Evolutionary conservation across 1,140 invertebrate species (phyloP).

Genomic region (Brachystomella parvula): DNA sequence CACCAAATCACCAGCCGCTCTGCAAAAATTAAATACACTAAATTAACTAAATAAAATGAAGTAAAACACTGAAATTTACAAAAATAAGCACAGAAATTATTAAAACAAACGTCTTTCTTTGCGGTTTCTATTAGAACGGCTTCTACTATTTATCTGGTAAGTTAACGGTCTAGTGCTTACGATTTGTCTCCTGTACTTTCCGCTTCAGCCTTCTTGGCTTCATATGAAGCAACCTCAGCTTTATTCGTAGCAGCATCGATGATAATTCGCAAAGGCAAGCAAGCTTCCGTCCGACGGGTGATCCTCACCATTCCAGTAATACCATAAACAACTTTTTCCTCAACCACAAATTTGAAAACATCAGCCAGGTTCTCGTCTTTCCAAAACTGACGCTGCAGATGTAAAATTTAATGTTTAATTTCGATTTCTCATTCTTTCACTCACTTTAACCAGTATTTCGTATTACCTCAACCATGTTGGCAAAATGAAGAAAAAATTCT

Average conservation of each 20-base stretch:
- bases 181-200: constrained; percentile 54
- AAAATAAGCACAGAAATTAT: no score
- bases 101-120: no score
- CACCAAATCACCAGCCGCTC: constrained; percentile 52
- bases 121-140: no score
- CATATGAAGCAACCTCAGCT: constrained; percentile 60
- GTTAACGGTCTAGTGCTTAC: no score
- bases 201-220: constrained; percentile 57
- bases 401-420: no score
- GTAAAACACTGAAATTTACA: no score
- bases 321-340: constrained; percentile 81
- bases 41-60: no score
- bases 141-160: no score
- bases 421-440: no score
- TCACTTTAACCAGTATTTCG: no score
- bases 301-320: constrained; percentile 72
- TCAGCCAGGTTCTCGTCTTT: constrained; percentile 62
- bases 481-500: constrained; percentile 90
- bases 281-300: constrained; percentile 65
- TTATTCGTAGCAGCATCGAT: constrained; percentile 70
- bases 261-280: constrained; percentile 76
- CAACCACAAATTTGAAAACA: constrained; percentile 76
- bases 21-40: constrained; percentile 38
- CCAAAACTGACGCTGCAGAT: constrained; percentile 58
- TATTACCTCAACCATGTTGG: constrained; percentile 71